phyloP scores from a whole-genome alignment of 2,113 vertebrate genomes.

The Microtus pennsylvanicus region DNA sequence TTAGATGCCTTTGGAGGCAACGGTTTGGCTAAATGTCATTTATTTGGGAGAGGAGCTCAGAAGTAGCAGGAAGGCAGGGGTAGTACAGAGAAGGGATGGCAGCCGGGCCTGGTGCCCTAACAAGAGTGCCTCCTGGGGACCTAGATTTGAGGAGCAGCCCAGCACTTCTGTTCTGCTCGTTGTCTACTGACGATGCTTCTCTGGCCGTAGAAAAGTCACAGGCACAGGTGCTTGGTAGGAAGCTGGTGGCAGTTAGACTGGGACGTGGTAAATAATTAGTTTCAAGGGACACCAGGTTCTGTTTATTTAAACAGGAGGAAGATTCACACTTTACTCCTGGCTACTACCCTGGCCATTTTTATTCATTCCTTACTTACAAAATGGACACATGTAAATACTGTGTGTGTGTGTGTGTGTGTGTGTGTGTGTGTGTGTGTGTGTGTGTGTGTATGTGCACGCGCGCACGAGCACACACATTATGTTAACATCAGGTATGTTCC shows the following conservation, averaged over 20 bases:
- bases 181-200: neutral
- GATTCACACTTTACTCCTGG: neutral
- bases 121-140: neutral
- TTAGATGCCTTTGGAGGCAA: slow-evolving; percentile 27
- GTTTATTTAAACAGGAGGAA: neutral
- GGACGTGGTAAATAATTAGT: neutral
- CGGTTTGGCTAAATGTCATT: neutral
- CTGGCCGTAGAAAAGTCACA: neutral
- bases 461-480: neutral
- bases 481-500: neutral
- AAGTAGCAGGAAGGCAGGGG: neutral
- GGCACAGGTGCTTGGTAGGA: neutral
- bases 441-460: too few relatives aligned
- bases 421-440: too few relatives aligned
- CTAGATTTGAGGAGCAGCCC: neutral
- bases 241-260: neutral
- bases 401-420: neutral
- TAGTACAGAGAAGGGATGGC: neutral
- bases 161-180: neutral
- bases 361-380: slow-evolving; percentile 33
- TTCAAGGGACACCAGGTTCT: neutral
- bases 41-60: neutral
- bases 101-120: neutral
- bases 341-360: neutral
- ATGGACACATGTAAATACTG: neutral